Evolutionary conservation across 30 jellyfish, hydroid and myxozoan species (phyloP).

Genomic region (Cassiopea andromeda): DNA sequence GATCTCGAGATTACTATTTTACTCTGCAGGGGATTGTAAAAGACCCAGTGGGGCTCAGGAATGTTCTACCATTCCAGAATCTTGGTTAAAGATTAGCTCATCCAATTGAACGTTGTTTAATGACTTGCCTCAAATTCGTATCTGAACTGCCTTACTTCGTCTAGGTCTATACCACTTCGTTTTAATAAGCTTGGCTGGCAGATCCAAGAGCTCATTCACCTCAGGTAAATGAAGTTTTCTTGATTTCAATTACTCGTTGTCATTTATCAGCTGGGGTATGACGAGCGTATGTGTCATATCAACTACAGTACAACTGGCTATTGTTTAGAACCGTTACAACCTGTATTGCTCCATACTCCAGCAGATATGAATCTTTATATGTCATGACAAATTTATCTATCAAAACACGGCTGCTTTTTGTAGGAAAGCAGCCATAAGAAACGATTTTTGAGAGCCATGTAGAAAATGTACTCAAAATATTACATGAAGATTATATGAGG

Average conservation of each 20-base stretch:
- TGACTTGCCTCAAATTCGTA: not conserved
- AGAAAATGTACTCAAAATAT: too few species aligned
- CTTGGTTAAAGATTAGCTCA: not conserved
- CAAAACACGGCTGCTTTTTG: too few species aligned
- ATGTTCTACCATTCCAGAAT: not conserved
- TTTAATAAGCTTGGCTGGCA: not conserved
- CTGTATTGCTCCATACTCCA: too few species aligned
- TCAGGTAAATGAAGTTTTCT: not conserved
- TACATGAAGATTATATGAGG: too few species aligned
- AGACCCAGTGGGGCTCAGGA: slow-evolving; percentile 40
- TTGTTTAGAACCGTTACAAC: too few species aligned
- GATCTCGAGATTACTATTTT: slow-evolving; percentile 67
- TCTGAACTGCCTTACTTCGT: not conserved
- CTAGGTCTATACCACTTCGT: not conserved
- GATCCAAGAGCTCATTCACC: not conserved
- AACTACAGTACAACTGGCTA: too few species aligned
- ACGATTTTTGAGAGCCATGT: too few species aligned
- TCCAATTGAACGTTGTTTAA: not conserved
- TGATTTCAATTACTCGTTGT: not conserved
- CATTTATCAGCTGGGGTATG: too few species aligned
- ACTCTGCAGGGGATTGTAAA: slow-evolving; percentile 55
- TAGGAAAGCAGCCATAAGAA: too few species aligned
- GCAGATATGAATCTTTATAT: too few species aligned
- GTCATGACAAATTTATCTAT: too few species aligned
- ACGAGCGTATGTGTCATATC: too few species aligned